Conservation (phyloP, 2,113 vertebrate genomes). For the Ammodytes dubius region DNA sequence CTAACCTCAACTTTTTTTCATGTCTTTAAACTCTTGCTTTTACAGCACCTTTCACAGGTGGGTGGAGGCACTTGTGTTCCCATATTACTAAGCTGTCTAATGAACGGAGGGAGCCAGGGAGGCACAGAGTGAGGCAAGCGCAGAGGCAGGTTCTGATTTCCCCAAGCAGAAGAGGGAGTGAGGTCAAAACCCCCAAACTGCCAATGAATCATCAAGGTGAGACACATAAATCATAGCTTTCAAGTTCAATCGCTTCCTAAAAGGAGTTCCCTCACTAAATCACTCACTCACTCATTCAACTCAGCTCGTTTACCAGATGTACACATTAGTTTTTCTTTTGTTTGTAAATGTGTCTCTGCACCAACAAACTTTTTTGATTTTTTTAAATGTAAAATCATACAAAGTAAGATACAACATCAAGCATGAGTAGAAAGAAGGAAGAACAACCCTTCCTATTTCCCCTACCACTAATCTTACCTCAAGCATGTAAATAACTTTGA, state of each 20-base stretch:
- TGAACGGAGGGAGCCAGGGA: conserved; percentile 63
- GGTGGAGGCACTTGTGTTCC: conserved; percentile 61
- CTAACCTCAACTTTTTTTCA: not conserved
- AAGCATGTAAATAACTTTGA: not conserved
- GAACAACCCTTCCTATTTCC: too few species aligned
- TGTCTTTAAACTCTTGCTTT: conserved; percentile 18
- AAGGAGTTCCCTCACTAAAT: conserved; percentile 41
- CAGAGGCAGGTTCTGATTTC: conserved; percentile 53
- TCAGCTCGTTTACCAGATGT: not conserved
- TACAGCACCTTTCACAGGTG: conserved; percentile 49
- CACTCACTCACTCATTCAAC: conserved; percentile 15
- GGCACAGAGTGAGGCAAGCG: conserved; percentile 27
- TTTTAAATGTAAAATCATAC: too few species aligned
- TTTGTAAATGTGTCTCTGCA: too few species aligned
- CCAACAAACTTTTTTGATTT: too few species aligned
- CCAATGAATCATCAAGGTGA: conserved; percentile 61
- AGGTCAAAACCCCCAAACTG: conserved; percentile 63
- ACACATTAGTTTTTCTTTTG: not conserved
- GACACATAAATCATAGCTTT: conserved; percentile 59
- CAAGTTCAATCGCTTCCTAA: conserved; percentile 35
- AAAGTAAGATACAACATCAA: too few species aligned
- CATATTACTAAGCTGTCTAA: conserved; percentile 57
- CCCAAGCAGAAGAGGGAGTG: conserved; percentile 55
- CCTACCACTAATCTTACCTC: too few species aligned
- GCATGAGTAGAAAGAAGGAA: too few species aligned